These are phyloP conservation scores for Panulirus ornatus DNA, from an alignment of 1,140 invertebrate genomes.

Conservation along the genomic window DNA sequence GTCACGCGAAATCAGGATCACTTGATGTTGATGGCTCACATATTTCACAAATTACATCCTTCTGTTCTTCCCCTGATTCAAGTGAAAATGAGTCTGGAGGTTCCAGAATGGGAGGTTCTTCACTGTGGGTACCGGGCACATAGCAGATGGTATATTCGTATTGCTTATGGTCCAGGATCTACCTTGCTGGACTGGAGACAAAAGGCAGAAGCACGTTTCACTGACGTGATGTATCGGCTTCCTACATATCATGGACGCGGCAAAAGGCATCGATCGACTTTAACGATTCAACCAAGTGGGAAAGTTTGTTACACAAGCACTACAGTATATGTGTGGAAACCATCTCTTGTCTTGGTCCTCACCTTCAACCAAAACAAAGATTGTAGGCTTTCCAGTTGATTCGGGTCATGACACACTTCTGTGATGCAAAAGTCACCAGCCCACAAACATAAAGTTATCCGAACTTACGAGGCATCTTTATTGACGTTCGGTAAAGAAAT, in stretches of 20 bases:
- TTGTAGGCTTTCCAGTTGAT: too few relatives aligned
- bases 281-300: neutral
- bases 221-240: neutral
- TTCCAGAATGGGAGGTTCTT: neutral
- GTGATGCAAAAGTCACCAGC: too few relatives aligned
- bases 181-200: neutral
- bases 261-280: neutral
- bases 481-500: too few relatives aligned
- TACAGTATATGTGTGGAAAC: too few relatives aligned
- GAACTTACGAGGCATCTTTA: too few relatives aligned
- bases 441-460: too few relatives aligned
- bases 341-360: neutral
- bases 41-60: neutral
- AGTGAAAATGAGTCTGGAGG: neutral
- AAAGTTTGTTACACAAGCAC: too few relatives aligned
- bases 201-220: neutral
- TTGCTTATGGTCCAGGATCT: neutral
- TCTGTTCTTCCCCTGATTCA: neutral
- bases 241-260: neutral
- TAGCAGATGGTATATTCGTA: neutral
- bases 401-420: too few relatives aligned
- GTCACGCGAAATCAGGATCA: neutral
- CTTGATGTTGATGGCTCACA: neutral
- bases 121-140: neutral
- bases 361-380: neutral